phyloP scores from a whole-genome alignment of 1,140 invertebrate species.

The Drosophila nigrodunni region DNA sequence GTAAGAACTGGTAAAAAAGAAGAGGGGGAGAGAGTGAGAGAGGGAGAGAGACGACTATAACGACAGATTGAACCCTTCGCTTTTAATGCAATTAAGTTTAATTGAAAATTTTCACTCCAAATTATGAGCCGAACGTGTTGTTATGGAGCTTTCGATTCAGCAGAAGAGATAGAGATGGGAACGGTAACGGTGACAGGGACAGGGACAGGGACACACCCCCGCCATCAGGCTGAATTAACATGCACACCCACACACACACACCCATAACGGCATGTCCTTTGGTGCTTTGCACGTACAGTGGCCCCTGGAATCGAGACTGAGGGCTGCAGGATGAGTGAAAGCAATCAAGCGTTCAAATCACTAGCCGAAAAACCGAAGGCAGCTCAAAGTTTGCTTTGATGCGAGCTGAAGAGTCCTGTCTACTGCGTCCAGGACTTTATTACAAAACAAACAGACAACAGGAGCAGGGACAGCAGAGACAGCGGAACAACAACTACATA shows the following conservation, averaged over 20 bases:
- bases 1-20: slow-evolving; percentile 31
- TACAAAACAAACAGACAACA: slow-evolving; percentile 75
- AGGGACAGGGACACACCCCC: slow-evolving; percentile 34
- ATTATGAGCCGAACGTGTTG: slow-evolving; percentile 80
- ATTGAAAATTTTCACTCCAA: slow-evolving; percentile 83
- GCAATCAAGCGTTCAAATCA: slow-evolving; percentile 82
- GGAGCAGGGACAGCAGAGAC: slow-evolving; percentile 23
- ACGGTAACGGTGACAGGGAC: not conserved
- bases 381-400: slow-evolving; percentile 76
- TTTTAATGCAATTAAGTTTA: slow-evolving; percentile 84
- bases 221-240: slow-evolving; percentile 80
- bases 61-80: slow-evolving; percentile 83
- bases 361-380: slow-evolving; percentile 72
- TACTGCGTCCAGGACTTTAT: slow-evolving; percentile 64
- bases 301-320: not conserved
- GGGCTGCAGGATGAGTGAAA: slow-evolving; percentile 55
- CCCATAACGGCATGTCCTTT: slow-evolving; percentile 40
- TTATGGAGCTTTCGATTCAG: slow-evolving; percentile 43
- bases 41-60: slow-evolving; percentile 50
- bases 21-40: not conserved
- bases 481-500: not conserved
- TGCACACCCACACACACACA: slow-evolving; percentile 49
- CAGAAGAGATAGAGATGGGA: slow-evolving; percentile 13
- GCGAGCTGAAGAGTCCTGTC: slow-evolving; percentile 34
- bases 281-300: slow-evolving; percentile 70